A percentile compares a stretch with the other conserved stretches of the same genome.
These are phyloP conservation scores for Nomada lathburiana DNA, from an alignment of 2,888 invertebrate species.

Conservation along the genomic window DNA sequence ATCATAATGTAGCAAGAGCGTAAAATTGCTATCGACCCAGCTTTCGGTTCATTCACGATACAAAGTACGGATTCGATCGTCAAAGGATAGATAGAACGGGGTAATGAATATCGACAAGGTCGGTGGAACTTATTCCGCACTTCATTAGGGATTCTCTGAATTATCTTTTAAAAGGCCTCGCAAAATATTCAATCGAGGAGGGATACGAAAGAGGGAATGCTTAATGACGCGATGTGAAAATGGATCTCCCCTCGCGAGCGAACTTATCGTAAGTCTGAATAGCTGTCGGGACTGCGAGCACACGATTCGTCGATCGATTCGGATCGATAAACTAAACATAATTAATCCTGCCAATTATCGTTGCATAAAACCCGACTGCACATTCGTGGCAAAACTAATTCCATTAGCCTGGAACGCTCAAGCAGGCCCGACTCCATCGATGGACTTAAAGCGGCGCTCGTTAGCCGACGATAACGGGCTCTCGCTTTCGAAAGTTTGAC, in stretches of 20 bases:
- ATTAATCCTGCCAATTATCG: conserved; percentile 54
- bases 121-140: conserved; percentile 22
- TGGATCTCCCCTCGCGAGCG: not conserved
- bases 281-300: not conserved
- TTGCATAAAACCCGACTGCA: conserved; percentile 36
- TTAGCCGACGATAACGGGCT: conserved; percentile 52
- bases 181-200: conserved; percentile 55
- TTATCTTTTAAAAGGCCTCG: conserved; percentile 17
- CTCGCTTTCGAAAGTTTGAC: conserved; percentile 39
- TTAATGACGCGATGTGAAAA: conserved; percentile 29
- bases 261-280: not conserved
- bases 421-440: conserved; percentile 28
- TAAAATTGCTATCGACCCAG: conserved; percentile 19
- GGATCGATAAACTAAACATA: conserved; percentile 46
- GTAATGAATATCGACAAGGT: conserved; percentile 7
- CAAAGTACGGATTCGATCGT: conserved; percentile 5
- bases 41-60: not conserved
- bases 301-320: not conserved
- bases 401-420: conserved; percentile 40
- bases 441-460: conserved; percentile 47
- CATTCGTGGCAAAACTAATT: conserved; percentile 27
- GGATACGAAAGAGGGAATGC: conserved; percentile 43
- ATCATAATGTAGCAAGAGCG: not conserved
- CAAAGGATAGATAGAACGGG: not conserved
- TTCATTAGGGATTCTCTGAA: conserved; percentile 31